Evolutionary conservation across 2,888 invertebrate genomes (phyloP).

Genomic region (Cetonia aurata): DNA sequence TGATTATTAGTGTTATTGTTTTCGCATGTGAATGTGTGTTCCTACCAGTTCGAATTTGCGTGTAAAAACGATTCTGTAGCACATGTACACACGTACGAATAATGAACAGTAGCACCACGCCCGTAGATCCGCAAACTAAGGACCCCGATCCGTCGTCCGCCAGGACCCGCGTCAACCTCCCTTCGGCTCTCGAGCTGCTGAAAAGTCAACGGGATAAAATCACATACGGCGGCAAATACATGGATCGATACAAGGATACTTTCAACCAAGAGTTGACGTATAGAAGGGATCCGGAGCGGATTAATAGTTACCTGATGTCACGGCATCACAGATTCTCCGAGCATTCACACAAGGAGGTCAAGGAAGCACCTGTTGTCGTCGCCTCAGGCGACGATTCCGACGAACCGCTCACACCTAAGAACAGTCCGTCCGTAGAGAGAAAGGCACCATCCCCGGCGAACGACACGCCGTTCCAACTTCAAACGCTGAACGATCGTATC

Average conservation of each 20-base stretch:
- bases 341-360: slow-evolving; percentile 26
- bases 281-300: slow-evolving; percentile 44
- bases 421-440: slow-evolving; percentile 37
- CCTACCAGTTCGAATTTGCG: slow-evolving; percentile 2
- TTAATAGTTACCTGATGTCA: neutral
- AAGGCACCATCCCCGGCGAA: slow-evolving; percentile 10
- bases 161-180: neutral
- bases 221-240: slow-evolving; percentile 62
- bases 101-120: slow-evolving; percentile 39
- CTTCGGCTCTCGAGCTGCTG: slow-evolving; percentile 51
- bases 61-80: slow-evolving; percentile 9
- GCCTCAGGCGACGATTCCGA: slow-evolving; percentile 3
- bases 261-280: slow-evolving; percentile 56
- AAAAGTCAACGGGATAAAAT: slow-evolving; percentile 61
- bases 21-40: neutral
- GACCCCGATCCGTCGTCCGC: slow-evolving; percentile 14
- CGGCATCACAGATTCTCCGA: slow-evolving; percentile 25
- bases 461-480: slow-evolving; percentile 35
- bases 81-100: slow-evolving; percentile 17
- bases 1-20: slow-evolving; percentile 13
- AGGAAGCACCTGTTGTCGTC: slow-evolving; percentile 29
- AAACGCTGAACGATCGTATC: slow-evolving; percentile 43
- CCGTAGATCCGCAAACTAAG: slow-evolving; percentile 30
- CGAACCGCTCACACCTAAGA: slow-evolving; percentile 41
- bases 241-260: slow-evolving; percentile 62